Base-by-base conservation (phyloP, 64 coral and sea anemone species). In the Stichodactyla helianthus region DNA sequence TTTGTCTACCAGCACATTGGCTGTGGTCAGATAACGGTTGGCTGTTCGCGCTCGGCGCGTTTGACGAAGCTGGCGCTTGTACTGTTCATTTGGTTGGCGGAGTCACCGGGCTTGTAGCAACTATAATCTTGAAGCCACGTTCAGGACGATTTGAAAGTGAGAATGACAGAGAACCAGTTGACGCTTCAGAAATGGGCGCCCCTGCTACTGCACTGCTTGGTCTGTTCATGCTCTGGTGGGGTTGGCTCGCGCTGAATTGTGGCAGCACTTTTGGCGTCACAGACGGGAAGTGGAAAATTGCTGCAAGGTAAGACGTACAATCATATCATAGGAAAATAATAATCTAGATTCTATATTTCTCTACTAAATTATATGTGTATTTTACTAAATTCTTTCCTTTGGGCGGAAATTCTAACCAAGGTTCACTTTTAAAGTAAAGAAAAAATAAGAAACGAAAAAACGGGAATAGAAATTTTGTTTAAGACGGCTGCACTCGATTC, bases 191-290 rank as follows among this genome's bases (percentile, higher is more conserved):
- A 58, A 90, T 93, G 88, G 89, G 89, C 1, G 91, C 86, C n/a
- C 93, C 93, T 7, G 84, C 93, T 9, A 95, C 90, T 28, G 89
- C 90, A 7, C 20, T 95, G 11, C 90, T 95, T 25, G 93, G 93
- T 11, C 77, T 86, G 2, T 95, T 95, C 84, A 95, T 95, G 89
- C 12, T 95, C 0, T 95, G 93, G 93, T 95, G 93, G 93, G 93
- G 93, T 0, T 95, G 93, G 93, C 31, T 95, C 1, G 93, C 89
- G 5, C 92, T 95, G 15, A 95, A 95, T 77, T 95, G 93, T 62
- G 93, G 93, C 0, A 95, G 93, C 63, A 95, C 93, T 1, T 95
- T 95, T 86, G 93, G 93, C 3, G 89, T 95, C 4, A 95, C 89
- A 10, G 86, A 88, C 6, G 93, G 89, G 26, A 95, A 82, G 65